Percentiles rank a stretch among this genome's conserved stretches.
Evolutionary conservation across 2,888 invertebrate genomes (phyloP).

Genomic region (Lordiphosa fenestrarum): DNA sequence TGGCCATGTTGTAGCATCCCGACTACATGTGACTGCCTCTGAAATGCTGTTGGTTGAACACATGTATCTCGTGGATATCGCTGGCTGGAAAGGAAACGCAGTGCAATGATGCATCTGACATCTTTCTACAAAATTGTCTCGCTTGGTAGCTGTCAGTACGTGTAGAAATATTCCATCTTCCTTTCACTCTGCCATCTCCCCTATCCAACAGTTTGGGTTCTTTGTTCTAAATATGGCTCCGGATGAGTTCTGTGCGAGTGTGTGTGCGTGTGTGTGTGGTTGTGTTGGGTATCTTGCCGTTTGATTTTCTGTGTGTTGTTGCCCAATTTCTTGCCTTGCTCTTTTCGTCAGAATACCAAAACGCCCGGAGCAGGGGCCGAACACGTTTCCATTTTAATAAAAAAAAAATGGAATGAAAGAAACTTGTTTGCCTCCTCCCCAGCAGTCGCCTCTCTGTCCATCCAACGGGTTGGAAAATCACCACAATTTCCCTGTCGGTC

Average conservation of each 20-base stretch:
- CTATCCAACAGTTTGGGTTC: slow-evolving; percentile 18
- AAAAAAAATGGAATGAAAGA: slow-evolving; percentile 10
- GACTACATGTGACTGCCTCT: slow-evolving; percentile 1
- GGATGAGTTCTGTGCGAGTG: slow-evolving; percentile 19
- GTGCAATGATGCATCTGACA: slow-evolving; percentile 37
- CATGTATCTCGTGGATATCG: slow-evolving; percentile 25
- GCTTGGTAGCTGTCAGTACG: slow-evolving; percentile 49
- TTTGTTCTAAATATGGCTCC: slow-evolving; percentile 58
- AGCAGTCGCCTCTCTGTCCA: slow-evolving; percentile 7
- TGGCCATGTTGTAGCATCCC: slow-evolving; percentile 38
- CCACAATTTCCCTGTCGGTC: not conserved
- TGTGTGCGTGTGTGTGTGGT: slow-evolving; percentile 19
- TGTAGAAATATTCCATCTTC: slow-evolving; percentile 28
- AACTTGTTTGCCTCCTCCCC: slow-evolving; percentile 50
- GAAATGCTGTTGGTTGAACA: slow-evolving; percentile 8
- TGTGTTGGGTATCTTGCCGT: slow-evolving; percentile 30
- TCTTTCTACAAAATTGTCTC: slow-evolving; percentile 54
- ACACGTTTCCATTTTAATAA: slow-evolving; percentile 54
- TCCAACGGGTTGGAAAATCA: slow-evolving; percentile 1
- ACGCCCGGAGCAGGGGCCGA: slow-evolving; percentile 21
- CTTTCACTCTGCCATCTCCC: not conserved
- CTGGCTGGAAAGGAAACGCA: slow-evolving; percentile 8
- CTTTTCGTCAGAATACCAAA: slow-evolving; percentile 38
- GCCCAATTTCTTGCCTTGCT: slow-evolving; percentile 37
- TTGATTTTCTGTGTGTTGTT: slow-evolving; percentile 32